Percentiles rank a stretch among this genome's conserved stretches.
Conservation (phyloP, 2,113 vertebrate genomes). For the Marcusenius ussheri region DNA sequence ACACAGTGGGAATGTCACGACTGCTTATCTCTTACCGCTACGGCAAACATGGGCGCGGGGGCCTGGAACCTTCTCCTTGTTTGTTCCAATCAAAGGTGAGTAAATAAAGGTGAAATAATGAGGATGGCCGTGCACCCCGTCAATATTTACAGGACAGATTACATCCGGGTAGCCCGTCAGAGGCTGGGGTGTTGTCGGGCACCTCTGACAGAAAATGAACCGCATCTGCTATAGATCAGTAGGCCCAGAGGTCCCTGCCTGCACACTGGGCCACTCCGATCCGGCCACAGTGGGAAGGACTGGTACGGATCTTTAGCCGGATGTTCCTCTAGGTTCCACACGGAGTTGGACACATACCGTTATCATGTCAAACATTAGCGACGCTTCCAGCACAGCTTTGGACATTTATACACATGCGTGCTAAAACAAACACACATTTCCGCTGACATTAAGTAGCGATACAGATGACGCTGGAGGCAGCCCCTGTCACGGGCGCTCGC, state of each 20-base stretch:
- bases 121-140: not conserved
- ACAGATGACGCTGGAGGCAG: not conserved
- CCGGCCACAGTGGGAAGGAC: not conserved
- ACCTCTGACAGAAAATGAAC: not conserved
- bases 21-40: constrained; percentile 24
- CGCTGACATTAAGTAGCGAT: not conserved
- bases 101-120: constrained; percentile 30
- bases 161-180: not conserved
- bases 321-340: not conserved
- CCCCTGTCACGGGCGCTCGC: not conserved
- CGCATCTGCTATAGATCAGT: not conserved
- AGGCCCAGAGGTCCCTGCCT: not conserved
- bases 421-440: not conserved
- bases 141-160: constrained; percentile 15
- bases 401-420: not conserved
- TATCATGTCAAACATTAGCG: not conserved
- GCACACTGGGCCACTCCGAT: not conserved
- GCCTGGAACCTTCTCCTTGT: constrained; percentile 18
- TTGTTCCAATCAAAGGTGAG: constrained; percentile 22
- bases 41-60: constrained; percentile 25
- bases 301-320: not conserved
- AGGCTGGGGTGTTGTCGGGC: not conserved
- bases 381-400: not conserved
- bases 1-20: constrained; percentile 7
- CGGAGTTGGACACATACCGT: not conserved